phyloP scores from a whole-genome alignment of 2,888 invertebrate species.

The Silvanus unidentatus region DNA sequence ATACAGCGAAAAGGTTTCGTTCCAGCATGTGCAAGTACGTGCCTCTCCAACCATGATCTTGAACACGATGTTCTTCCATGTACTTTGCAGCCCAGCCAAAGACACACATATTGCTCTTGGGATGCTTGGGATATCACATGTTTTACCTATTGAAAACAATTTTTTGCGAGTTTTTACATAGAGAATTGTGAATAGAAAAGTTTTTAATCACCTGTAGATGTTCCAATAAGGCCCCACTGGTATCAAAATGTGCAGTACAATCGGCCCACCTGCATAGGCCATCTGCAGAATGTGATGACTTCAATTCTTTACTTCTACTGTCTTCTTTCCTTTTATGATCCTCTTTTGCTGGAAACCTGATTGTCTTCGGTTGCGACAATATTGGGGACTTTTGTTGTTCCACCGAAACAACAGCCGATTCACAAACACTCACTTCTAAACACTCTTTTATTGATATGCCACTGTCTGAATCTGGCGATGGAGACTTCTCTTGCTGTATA shows the following conservation, averaged over 20 bases:
- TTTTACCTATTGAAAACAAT: slow-evolving; percentile 55
- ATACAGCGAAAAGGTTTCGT: slow-evolving; percentile 94
- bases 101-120: slow-evolving; percentile 79
- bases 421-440: slow-evolving; percentile 36
- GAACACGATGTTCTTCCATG: slow-evolving; percentile 89
- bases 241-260: slow-evolving; percentile 72
- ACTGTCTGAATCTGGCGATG: slow-evolving; percentile 38
- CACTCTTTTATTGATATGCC: slow-evolving; percentile 37
- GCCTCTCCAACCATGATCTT: slow-evolving; percentile 87
- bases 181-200: not conserved
- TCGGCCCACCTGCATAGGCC: slow-evolving; percentile 74
- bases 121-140: slow-evolving; percentile 84
- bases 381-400: slow-evolving; percentile 64
- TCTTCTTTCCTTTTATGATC: slow-evolving; percentile 35
- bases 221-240: slow-evolving; percentile 75
- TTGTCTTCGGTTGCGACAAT: slow-evolving; percentile 72
- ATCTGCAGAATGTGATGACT: slow-evolving; percentile 36
- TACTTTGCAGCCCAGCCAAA: slow-evolving; percentile 93
- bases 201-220: slow-evolving; percentile 69
- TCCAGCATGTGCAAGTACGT: slow-evolving; percentile 83
- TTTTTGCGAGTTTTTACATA: no score
- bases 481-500: slow-evolving; percentile 24
- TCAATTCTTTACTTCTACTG: slow-evolving; percentile 33
- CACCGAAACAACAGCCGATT: slow-evolving; percentile 27
- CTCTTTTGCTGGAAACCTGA: slow-evolving; percentile 67